A percentile compares a stretch with the other conserved stretches of the same genome.
phyloP scores from a whole-genome alignment of 2,797 vertebrate genomes.

The Chelon labrosus region DNA sequence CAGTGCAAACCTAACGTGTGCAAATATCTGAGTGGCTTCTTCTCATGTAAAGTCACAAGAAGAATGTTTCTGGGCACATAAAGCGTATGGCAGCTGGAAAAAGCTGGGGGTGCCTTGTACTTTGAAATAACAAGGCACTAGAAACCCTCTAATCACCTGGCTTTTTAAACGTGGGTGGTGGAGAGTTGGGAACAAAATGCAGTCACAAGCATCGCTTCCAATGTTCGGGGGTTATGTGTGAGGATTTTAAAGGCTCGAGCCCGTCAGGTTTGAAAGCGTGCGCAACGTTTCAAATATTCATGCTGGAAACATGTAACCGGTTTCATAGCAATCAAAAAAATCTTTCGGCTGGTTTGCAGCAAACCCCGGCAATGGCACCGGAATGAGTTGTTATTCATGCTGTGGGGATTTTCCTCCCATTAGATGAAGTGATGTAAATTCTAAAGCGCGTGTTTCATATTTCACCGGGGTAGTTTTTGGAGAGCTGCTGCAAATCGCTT shows the following conservation, averaged over 20 bases:
- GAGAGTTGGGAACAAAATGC: conserved; percentile 53
- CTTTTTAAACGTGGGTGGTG: conserved; percentile 56
- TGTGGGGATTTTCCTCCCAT: not conserved
- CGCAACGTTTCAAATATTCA: conserved; percentile 43
- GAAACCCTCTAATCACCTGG: conserved; percentile 72
- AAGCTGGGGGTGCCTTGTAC: conserved; percentile 36
- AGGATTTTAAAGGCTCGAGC: conserved; percentile 24
- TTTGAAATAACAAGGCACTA: conserved; percentile 69
- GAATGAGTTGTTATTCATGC: conserved; percentile 6
- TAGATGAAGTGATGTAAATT: not conserved
- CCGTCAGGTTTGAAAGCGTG: conserved; percentile 16
- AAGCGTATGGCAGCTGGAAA: conserved; percentile 62
- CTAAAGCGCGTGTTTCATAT: conserved; percentile 10
- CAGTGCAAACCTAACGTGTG: not conserved
- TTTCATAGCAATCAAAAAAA: conserved; percentile 4
- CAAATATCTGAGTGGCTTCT: conserved; percentile 1
- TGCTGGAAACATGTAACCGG: conserved; percentile 15
- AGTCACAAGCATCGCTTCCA: conserved; percentile 33
- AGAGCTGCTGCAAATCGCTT: not conserved
- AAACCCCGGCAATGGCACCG: not conserved
- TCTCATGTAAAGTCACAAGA: conserved; percentile 28
- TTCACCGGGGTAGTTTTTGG: not conserved
- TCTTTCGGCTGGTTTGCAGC: not conserved
- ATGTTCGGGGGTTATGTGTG: conserved; percentile 16
- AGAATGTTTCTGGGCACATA: conserved; percentile 35